These are phyloP conservation scores for Nesoenas mayeri DNA, from an alignment of 2,113 vertebrate species.

Conservation along the genomic window DNA sequence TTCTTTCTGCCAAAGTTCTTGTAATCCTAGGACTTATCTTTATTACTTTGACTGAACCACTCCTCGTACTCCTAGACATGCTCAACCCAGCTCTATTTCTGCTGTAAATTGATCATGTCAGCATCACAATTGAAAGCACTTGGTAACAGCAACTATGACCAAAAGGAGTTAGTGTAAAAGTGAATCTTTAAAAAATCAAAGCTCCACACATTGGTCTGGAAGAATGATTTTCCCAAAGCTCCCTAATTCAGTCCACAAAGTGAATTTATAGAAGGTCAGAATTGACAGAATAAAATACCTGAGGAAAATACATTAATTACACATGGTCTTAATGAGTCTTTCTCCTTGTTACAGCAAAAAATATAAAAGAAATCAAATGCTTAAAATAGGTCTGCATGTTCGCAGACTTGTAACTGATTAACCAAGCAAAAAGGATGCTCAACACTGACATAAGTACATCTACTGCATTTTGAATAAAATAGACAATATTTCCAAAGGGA, in stretches of 20 bases:
- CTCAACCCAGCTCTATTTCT: neutral
- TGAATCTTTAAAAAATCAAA: neutral
- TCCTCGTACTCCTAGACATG: neutral
- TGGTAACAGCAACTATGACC: neutral
- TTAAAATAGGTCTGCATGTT: neutral
- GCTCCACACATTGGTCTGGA: rapidly evolving
- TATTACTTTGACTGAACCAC: neutral
- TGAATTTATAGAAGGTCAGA: neutral
- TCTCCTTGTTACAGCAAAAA: neutral
- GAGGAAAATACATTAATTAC: neutral
- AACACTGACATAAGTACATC: neutral
- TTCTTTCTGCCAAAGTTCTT: neutral
- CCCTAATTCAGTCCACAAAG: neutral
- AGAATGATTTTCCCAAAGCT: neutral
- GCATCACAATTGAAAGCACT: neutral
- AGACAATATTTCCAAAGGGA: neutral
- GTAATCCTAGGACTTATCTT: neutral
- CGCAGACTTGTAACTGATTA: neutral
- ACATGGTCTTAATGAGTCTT: neutral
- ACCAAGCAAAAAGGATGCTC: neutral
- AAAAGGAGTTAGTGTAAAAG: neutral
- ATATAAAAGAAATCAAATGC: neutral
- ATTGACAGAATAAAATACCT: neutral
- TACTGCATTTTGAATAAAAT: neutral
- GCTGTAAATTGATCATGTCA: neutral